Conservation (phyloP, 2,888 invertebrate species). For the Halictus quadricinctus region DNA sequence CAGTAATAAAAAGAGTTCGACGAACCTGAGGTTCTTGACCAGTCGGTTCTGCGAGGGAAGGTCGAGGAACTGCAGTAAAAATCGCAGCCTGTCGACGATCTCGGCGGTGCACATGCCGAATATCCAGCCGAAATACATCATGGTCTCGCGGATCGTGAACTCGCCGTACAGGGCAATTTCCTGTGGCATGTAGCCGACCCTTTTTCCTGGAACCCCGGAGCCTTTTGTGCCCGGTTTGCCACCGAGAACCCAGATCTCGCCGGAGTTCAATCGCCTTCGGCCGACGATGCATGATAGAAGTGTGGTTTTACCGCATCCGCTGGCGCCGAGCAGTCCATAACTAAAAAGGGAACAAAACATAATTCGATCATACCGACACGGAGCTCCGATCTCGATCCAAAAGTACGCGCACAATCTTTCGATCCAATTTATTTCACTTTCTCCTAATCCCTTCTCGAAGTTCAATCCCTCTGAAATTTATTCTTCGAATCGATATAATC, state of each 20-base stretch:
- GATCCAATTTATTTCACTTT: background rate
- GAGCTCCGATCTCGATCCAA: background rate
- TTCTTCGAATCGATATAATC: background rate
- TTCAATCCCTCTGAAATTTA: background rate
- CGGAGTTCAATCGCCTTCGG: constrained; percentile 91
- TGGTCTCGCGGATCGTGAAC: constrained; percentile 96
- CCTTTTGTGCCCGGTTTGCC: constrained; percentile 94
- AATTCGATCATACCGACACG: background rate
- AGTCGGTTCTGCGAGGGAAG: constrained; percentile 93
- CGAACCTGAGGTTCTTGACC: constrained; percentile 89
- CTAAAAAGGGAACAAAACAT: constrained; percentile 82
- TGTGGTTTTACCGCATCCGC: constrained; percentile 98
- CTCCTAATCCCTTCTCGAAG: background rate
- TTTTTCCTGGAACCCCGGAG: constrained; percentile 95
- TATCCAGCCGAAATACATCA: constrained; percentile 98
- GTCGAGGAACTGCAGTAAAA: constrained; percentile 94
- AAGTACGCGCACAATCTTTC: background rate
- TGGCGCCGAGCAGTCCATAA: constrained; percentile 96
- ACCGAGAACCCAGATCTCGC: constrained; percentile 95
- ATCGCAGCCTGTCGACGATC: constrained; percentile 91
- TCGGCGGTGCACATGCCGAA: constrained; percentile 94
- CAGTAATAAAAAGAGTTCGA: too few species aligned
- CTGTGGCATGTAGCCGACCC: constrained; percentile 99
- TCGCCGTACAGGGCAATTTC: constrained; percentile 95
- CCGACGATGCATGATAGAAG: constrained; percentile 96